Evolutionary conservation across 2,113 vertebrate genomes (phyloP), one percentile per base, ranked within the genome.

Genomic region (Sylvicapra grimmia): DNA sequence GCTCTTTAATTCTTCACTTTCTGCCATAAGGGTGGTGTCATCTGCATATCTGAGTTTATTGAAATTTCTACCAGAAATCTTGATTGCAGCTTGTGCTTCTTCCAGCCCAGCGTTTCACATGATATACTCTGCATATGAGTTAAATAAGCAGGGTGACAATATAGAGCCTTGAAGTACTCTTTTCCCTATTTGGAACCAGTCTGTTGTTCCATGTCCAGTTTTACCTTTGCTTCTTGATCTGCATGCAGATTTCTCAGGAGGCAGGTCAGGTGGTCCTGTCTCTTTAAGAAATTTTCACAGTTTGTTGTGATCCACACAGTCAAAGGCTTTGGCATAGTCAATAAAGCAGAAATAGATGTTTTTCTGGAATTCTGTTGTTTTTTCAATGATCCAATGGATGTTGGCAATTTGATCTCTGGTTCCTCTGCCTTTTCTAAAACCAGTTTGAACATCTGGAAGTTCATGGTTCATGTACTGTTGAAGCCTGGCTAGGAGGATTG

Each of bases 111-210:
- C 33, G 5, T 68, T 68, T 68, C 18, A 0, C 8, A 3, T 68
- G 4, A 36, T 68, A 9, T 36, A 21, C 18, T 68, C 1, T 21
- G 33, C 18, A 68, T 33, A 33, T 36, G 4, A 68, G 65, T 68
- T 68, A 68, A 36, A 68, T 68, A 36, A 68, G 16, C 33, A 68
- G 33, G 8, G 8, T n/a, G 65, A 36, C 16, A 21, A 21, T 36
- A 68, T 68, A 68, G 1, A 68, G 33, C 65, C 18, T 36, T 36
- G 65, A 68, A 0, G 0, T 21, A 36, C 18, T 36, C n/a, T 2
- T 36, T 68, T 11, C 2, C 18, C 65, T 36, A 36, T 10, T 68
- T 68, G 65, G n/a, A 21, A 36, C n/a, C 65, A 68, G 65, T 68
- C 33, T 36, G 9, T 68, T 68, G 16, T 36, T 68, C 16, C 33